These are phyloP conservation scores for Phaedon cochleariae DNA, from an alignment of 2,888 invertebrate species.

Conservation along the genomic window DNA sequence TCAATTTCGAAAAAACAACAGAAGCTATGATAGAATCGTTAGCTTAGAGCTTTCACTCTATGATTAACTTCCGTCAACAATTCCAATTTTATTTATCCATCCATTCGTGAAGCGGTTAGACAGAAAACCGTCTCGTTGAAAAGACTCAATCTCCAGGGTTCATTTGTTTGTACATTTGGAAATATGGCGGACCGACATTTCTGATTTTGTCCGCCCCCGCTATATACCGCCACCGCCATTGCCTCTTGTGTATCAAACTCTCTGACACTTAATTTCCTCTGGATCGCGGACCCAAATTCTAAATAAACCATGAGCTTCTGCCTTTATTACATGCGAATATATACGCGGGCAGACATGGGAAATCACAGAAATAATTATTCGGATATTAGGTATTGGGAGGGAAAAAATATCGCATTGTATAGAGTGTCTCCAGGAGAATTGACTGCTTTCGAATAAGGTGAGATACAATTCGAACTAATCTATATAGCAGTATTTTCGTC, in stretches of 20 bases:
- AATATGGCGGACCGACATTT: slow-evolving; percentile 44
- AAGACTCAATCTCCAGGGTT: slow-evolving; percentile 48
- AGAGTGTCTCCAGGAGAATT: no score
- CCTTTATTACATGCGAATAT: slow-evolving; percentile 18
- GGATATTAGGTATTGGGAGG: not conserved
- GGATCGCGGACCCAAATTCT: slow-evolving; percentile 49
- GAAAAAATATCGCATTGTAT: no score
- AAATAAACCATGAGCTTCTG: slow-evolving; percentile 50
- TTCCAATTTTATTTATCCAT: slow-evolving; percentile 12
- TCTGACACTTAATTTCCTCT: slow-evolving; percentile 56
- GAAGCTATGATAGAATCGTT: not conserved
- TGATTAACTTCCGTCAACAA: slow-evolving; percentile 1
- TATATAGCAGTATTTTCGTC: no score
- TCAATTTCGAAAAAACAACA: no score
- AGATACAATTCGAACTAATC: no score
- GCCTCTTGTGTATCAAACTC: slow-evolving; percentile 39
- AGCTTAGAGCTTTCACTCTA: not conserved
- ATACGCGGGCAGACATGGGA: not conserved
- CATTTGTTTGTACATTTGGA: slow-evolving; percentile 49
- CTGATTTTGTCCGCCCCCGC: slow-evolving; percentile 49
- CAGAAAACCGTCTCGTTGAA: slow-evolving; percentile 27
- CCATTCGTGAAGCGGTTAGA: slow-evolving; percentile 23
- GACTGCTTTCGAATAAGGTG: no score
- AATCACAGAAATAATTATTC: not conserved
- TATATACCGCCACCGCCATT: slow-evolving; percentile 48